phyloP scores from a whole-genome alignment of 2,113 vertebrate species.

The Micromys minutus region DNA sequence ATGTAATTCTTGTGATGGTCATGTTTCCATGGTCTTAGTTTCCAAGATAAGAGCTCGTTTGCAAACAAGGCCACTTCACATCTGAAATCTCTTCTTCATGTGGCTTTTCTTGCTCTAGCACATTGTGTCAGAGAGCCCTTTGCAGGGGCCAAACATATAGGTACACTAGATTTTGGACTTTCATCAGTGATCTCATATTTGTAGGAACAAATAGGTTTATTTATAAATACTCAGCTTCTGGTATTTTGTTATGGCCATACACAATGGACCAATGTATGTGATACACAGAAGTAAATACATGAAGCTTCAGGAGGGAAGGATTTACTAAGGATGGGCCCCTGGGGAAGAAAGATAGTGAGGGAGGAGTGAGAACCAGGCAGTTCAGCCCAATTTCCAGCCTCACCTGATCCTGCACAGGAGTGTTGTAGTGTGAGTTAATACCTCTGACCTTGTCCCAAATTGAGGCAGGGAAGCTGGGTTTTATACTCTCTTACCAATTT shows the following conservation, averaged over 20 bases:
- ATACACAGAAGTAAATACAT: neutral
- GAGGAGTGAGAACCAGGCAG: neutral
- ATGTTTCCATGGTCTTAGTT: too few species aligned
- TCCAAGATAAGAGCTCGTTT: neutral
- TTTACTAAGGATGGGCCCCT: neutral
- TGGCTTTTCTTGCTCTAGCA: neutral
- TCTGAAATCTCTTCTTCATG: neutral
- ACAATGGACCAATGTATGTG: neutral
- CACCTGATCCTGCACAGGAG: neutral
- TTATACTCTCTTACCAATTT: neutral
- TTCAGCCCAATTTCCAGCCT: neutral
- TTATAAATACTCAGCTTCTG: neutral
- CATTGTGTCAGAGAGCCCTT: neutral
- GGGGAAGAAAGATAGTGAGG: neutral
- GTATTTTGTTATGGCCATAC: neutral
- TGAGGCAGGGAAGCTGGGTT: neutral
- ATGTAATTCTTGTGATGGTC: neutral
- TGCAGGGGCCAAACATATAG: neutral
- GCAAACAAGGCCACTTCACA: neutral
- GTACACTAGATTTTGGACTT: neutral
- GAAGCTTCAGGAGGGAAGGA: neutral
- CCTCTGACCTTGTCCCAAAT: neutral
- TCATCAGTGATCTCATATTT: neutral
- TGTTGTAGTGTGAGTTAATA: neutral
- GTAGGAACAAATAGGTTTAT: neutral